phyloP scores from a whole-genome alignment of 2,113 vertebrate genomes.

The Chinchilla lanigera region DNA sequence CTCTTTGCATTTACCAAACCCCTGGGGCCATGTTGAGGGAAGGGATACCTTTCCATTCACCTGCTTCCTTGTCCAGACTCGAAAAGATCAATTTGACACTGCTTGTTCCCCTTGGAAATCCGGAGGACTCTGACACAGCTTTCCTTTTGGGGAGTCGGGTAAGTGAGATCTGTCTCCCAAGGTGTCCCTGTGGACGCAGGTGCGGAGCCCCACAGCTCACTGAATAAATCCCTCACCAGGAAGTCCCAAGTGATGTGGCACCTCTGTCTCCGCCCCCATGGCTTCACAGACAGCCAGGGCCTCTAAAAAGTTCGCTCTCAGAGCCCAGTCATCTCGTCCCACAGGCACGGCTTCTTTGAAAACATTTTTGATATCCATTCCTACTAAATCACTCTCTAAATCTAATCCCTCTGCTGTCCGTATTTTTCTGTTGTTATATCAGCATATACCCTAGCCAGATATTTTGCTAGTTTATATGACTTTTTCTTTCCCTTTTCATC shows the following conservation, averaged over 20 bases:
- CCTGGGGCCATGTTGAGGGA: neutral
- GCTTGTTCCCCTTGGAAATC: neutral
- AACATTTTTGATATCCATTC: constrained; percentile 5
- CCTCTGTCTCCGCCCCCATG: neutral
- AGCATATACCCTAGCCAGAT: neutral
- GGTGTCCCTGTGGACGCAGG: neutral
- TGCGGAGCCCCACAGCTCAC: neutral
- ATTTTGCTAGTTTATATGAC: neutral
- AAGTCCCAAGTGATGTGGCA: neutral
- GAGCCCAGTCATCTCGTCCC: neutral
- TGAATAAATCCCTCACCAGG: neutral
- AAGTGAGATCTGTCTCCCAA: neutral
- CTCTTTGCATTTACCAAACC: constrained; percentile 10
- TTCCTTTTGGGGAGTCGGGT: neutral
- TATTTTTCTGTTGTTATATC: constrained; percentile 23
- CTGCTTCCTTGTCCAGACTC: constrained; percentile 21
- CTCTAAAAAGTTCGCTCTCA: neutral
- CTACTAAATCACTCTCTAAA: neutral
- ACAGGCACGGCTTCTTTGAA: neutral
- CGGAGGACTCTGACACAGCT: neutral
- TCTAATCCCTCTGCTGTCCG: neutral
- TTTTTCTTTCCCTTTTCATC: constrained; percentile 34
- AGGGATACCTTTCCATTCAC: neutral
- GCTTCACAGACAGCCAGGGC: neutral
- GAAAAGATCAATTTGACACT: neutral